Percentiles rank a stretch among this genome's conserved stretches.
Evolutionary conservation across 2,797 vertebrate species (phyloP).

Genomic region (Acanthis flammea): DNA sequence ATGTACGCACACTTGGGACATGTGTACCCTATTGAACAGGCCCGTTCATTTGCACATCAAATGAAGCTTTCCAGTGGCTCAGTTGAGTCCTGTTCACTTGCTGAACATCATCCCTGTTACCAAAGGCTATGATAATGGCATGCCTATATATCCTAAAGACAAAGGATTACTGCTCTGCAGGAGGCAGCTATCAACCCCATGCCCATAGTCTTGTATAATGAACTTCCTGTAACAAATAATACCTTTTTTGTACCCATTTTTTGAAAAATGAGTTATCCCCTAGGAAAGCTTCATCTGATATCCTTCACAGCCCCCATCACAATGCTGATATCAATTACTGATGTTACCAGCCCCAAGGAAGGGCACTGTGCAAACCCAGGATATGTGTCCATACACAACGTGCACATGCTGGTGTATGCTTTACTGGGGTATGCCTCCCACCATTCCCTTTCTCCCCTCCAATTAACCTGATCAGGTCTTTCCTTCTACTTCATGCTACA

Average conservation of each 20-base stretch:
- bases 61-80: background rate
- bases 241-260: background rate
- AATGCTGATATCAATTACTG: background rate
- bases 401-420: background rate
- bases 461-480: background rate
- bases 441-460: background rate
- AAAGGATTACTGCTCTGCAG: background rate
- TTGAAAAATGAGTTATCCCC: background rate
- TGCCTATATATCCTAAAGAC: background rate
- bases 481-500: background rate
- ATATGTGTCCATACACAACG: rapidly evolving
- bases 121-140: background rate
- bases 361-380: background rate
- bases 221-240: background rate
- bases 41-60: conserved; percentile 46
- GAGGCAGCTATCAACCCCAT: background rate
- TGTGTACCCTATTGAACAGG: conserved; percentile 6
- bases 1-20: background rate
- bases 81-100: background rate
- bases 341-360: background rate
- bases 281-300: background rate
- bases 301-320: background rate
- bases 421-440: background rate
- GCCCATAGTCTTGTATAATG: background rate
- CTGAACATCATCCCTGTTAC: background rate